Evolutionary conservation across 2,113 vertebrate genomes (phyloP), one percentile per base, ranked within the genome.

Genomic region (Calypte anna): DNA sequence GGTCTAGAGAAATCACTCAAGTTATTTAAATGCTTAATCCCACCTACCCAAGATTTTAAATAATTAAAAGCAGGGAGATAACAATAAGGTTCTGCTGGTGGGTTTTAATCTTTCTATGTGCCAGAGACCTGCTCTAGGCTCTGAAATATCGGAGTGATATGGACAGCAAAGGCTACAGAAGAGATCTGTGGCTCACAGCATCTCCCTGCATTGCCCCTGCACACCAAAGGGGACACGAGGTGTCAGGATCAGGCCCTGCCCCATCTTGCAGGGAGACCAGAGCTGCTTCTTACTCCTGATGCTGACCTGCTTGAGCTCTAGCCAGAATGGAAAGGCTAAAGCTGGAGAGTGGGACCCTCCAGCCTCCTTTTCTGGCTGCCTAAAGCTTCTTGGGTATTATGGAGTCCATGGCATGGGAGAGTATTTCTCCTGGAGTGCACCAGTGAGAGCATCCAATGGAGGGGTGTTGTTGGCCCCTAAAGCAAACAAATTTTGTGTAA

Each of bases 371-470:
- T 38, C 58, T 16, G 27, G 12, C 5, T 69, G 27, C 20, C 36
- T 62, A 54, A 67, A 59, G 7, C 40, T 36, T 27, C 25, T 48
- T 17, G 30, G 38, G 6, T 57, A 28, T 31, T 31, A 33, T 4
- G 6, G 51, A 75, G 20, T 3, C 6, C 5, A 18, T 1, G 9
- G 18, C 8, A 14, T 46, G 50, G n/a, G 0, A 57, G 12, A 66
- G 27, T 5, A 27, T n/a, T 53, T 61, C 40, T 87, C 27, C 68
- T 28, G 54, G 40, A 74, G 51, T 10, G 13, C 33, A 75, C 33
- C 31, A 51, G 44, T 0, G 0, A 43, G 5, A 72, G n/a, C 7
- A 36, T 9, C 36, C 10, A 3, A 23, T 20, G 33, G 14, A 76
- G 13, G 24, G 31, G 11, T 12, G 17, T 18, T 24, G 33, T 28